These are phyloP conservation scores for Pachypanchax playfairii DNA, from an alignment of 2,113 vertebrate genomes.

Conservation along the genomic window DNA sequence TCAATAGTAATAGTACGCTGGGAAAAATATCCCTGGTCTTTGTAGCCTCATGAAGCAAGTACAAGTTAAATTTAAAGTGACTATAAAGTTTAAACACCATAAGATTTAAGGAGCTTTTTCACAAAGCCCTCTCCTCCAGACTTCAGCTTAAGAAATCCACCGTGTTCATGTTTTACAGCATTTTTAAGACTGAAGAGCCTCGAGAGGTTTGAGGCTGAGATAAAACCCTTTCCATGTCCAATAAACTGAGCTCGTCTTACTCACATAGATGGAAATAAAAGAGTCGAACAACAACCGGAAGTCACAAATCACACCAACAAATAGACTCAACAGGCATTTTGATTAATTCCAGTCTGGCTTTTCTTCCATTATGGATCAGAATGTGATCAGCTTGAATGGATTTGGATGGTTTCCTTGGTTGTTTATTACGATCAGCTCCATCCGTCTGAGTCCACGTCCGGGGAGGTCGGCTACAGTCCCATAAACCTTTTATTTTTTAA, in stretches of 20 bases:
- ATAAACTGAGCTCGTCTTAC: slow-evolving; percentile 8
- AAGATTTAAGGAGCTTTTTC: slow-evolving; percentile 40
- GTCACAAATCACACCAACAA: not conserved
- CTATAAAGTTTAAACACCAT: slow-evolving; percentile 4
- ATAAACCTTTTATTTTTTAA: too few relatives aligned
- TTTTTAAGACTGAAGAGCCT: slow-evolving; percentile 30
- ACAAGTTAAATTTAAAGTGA: not conserved
- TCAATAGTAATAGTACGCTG: not conserved
- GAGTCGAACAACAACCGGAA: slow-evolving; percentile 14
- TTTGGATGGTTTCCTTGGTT: too few relatives aligned
- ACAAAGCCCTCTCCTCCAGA: slow-evolving; percentile 26
- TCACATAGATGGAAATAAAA: slow-evolving; percentile 42
- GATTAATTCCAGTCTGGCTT: too few relatives aligned
- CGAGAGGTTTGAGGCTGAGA: slow-evolving; percentile 3
- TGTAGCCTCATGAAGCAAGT: not conserved
- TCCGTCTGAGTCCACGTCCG: too few relatives aligned
- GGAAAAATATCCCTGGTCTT: not conserved
- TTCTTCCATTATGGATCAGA: too few relatives aligned
- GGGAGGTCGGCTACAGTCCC: too few relatives aligned
- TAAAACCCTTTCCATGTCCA: slow-evolving; percentile 6
- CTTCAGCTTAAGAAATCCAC: slow-evolving; percentile 31
- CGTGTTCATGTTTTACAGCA: slow-evolving; percentile 5
- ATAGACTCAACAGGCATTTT: not conserved
- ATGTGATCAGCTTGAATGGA: too few relatives aligned
- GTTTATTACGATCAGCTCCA: too few relatives aligned